Evolutionary conservation across 2,888 invertebrate genomes (phyloP), one percentile per base, ranked within the genome.

Genomic region (Hybos culiciformis): DNA sequence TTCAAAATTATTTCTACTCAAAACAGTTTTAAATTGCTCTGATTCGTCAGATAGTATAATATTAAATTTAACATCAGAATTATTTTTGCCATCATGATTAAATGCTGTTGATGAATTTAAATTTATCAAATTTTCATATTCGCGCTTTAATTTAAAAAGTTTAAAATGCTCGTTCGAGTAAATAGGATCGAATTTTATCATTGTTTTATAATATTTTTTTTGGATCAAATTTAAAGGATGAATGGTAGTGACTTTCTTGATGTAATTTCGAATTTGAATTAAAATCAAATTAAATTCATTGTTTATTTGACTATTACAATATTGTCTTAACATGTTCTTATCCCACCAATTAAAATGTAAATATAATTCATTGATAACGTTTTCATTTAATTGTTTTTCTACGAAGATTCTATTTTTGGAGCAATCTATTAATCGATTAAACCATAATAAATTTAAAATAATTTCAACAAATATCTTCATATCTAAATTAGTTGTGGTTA

Each of bases 301-400:
- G 38, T 55, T 50, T 3, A 48, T 32, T 19, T 46, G 46, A 6
- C 43, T 45, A 41, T 37, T 48, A 26, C 51, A 44, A 2, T 51
- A 51, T 5, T 55, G 12, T 18, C 45, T 56, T 3, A 79, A 54
- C 19, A 77, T 62, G 61, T 75, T 70, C 57, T 85, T 85, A 15
- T 71, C 63, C 29, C 85, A 58, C 85, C 85, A 86, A 60, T 77
- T 80, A 53, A 76, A 80, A 56, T 85, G 83, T 11, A 83, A 68
- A 49, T 74, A 69, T 1, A 85, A 55, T 40, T 76, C 67, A n/a
- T 75, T 72, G 33, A 76, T 62, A 2, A 77, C 63, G 46, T 75
- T 73, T 39, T 74, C 67, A 47, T 69, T 66, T 33, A 71, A 50
- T 49, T 67, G 58, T 50, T 60, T 62, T 18, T 55, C 47, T 7